Percentiles rank a stretch among this genome's conserved stretches.
Conservation (phyloP, 1,140 invertebrate species). For the honey bee (Apis mellifera) region DNA sequence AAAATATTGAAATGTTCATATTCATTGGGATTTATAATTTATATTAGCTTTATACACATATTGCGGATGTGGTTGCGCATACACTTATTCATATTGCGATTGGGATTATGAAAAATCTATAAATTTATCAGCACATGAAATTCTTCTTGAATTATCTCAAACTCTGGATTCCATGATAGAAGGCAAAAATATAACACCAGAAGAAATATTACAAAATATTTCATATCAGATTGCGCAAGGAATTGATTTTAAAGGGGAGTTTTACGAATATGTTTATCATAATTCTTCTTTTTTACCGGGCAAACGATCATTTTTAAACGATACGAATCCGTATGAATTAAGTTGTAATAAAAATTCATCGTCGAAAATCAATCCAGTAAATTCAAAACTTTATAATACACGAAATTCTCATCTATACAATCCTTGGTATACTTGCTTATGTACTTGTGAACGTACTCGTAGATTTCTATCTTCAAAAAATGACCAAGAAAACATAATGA, state of each 20-base stretch:
- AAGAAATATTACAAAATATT: constrained; percentile 78
- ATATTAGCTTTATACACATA: constrained; percentile 53
- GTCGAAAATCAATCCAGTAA: constrained; percentile 66
- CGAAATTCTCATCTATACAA: constrained; percentile 56
- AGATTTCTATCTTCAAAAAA: constrained; percentile 18
- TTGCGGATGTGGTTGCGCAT: constrained; percentile 58
- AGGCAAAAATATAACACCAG: constrained; percentile 72
- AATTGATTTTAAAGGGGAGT: constrained; percentile 68
- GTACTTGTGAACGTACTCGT: constrained; percentile 16
- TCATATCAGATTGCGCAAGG: constrained; percentile 76
- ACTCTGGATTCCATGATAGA: constrained; percentile 80
- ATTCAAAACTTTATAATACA: constrained; percentile 65
- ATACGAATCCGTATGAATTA: constrained; percentile 20
- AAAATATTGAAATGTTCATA: background rate
- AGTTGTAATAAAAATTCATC: constrained; percentile 8
- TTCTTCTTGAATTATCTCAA: constrained; percentile 78
- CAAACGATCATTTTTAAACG: constrained; percentile 70
- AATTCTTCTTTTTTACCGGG: constrained; percentile 73
- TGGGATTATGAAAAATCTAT: constrained; percentile 45
- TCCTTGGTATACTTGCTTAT: constrained; percentile 28
- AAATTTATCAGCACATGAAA: constrained; percentile 73
- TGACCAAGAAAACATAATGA: background rate
- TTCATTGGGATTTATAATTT: background rate
- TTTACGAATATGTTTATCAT: constrained; percentile 74
- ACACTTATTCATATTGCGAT: constrained; percentile 51